phyloP scores from a whole-genome alignment of 2,113 vertebrate genomes.

The Scophthalmus maximus region DNA sequence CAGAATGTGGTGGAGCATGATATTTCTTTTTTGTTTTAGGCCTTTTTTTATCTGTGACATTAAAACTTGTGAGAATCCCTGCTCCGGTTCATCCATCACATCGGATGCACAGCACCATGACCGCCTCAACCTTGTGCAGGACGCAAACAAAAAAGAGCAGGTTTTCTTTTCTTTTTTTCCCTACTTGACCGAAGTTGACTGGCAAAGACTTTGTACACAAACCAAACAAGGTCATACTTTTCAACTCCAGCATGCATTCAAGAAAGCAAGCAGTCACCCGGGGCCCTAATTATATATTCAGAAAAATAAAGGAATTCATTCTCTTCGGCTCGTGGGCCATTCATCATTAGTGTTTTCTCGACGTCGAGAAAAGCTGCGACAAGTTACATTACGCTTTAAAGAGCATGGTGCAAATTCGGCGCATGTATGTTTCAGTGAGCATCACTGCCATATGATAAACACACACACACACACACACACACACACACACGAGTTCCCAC shows the following conservation, averaged over 20 bases:
- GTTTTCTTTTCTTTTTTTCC: background rate
- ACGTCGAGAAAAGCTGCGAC: background rate
- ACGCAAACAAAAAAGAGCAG: background rate
- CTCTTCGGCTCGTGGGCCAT: slow-evolving; percentile 20
- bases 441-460: slow-evolving; percentile 3
- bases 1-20: background rate
- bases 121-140: slow-evolving; percentile 58
- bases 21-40: slow-evolving; percentile 26
- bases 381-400: background rate
- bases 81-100: slow-evolving; percentile 58
- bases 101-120: slow-evolving; percentile 38
- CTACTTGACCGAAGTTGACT: slow-evolving; percentile 23
- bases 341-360: slow-evolving; percentile 20
- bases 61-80: slow-evolving; percentile 25
- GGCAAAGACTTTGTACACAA: slow-evolving; percentile 35
- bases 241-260: slow-evolving; percentile 2
- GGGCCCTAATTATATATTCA: slow-evolving; percentile 10
- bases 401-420: background rate
- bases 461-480: background rate
- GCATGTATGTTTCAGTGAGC: background rate
- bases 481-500: background rate
- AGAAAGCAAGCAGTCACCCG: slow-evolving; percentile 27
- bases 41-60: slow-evolving; percentile 35
- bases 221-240: slow-evolving; percentile 26
- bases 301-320: slow-evolving; percentile 31